Base-by-base conservation (phyloP, 1,140 invertebrate species). In the Ips nitidus region DNA sequence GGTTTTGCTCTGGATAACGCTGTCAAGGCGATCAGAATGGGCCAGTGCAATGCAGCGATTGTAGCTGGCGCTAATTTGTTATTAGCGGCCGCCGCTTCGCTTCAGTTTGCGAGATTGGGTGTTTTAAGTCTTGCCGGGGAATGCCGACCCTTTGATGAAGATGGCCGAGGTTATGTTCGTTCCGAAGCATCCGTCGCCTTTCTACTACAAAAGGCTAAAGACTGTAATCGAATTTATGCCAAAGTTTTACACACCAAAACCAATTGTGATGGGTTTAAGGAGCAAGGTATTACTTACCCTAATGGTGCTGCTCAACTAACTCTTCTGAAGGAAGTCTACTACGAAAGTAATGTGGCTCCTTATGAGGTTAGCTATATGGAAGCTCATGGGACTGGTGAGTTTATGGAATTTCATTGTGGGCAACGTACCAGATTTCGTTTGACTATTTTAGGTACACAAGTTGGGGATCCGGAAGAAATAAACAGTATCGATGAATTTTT, bases 71-170 rank as follows among this genome's bases (percentile, higher is more conserved):
- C 86, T 2, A 94, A 92, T 79, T 80, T 98, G 2, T 89, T 69
- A 81, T 98, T 6, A 92, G 94, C 80, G 94, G 95, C 0, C 89
- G 89, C 56, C 88, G 91, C 0, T 90, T 93, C 1, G 2, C 80
- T 95, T 6, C 93, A 96, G 79, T 95, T 96, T 80, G 83, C 87
- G 47, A 80, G 90, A 75, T 83, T 93, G 79, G 94, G 93, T 52
- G 95, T 98, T 75, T 80, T 98, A 4, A 91, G 93, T 1, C 75
- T 83, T 1, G 92, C 97, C 67, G 96, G 97, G 4, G 86, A 83
- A 53, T 97, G 94, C 79, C 94, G 94, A 78, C 89, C 90, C 42
- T 98, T 98, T 78, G 96, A 98, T 81, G 87, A 88, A 55, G 86
- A 87, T 69, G 90, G 89, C 0, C 87, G 88, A 70, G 91, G 91